Evolutionary conservation across 2,113 vertebrate genomes (phyloP).

Genomic region (Corapipo altera): DNA sequence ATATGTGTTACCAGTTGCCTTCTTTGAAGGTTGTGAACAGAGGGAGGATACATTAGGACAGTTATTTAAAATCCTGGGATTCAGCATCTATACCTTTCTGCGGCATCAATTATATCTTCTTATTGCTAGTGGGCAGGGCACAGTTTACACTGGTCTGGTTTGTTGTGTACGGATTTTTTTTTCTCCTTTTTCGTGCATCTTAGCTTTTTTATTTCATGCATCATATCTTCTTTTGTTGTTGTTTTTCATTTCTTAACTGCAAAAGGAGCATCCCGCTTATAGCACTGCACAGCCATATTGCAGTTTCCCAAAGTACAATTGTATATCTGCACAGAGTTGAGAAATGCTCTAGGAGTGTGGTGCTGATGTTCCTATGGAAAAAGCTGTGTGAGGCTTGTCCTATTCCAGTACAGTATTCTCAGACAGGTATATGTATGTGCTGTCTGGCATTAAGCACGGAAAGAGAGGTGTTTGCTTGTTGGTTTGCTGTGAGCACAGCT

Average conservation of each 20-base stretch:
- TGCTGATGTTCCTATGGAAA: background rate
- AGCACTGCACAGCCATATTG: background rate
- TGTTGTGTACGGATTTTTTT: background rate
- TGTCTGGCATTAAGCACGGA: background rate
- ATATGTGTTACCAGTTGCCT: background rate
- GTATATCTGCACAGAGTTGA: background rate
- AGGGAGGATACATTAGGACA: background rate
- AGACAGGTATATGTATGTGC: background rate
- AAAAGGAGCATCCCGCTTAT: background rate
- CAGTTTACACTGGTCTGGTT: background rate
- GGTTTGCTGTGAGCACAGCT: background rate
- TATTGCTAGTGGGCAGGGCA: background rate
- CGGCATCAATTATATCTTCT: background rate
- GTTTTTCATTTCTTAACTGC: background rate
- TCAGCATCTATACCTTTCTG: background rate
- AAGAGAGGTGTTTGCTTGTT: background rate
- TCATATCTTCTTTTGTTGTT: background rate
- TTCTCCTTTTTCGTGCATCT: background rate
- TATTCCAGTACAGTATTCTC: background rate
- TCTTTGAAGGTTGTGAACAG: background rate
- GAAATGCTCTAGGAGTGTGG: background rate
- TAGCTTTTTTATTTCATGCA: background rate
- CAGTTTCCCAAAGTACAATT: background rate
- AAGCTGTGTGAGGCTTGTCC: rapidly evolving
- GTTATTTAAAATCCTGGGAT: background rate